Conservation (phyloP, 2,113 vertebrate species). For the Anser brachyrhynchus region DNA sequence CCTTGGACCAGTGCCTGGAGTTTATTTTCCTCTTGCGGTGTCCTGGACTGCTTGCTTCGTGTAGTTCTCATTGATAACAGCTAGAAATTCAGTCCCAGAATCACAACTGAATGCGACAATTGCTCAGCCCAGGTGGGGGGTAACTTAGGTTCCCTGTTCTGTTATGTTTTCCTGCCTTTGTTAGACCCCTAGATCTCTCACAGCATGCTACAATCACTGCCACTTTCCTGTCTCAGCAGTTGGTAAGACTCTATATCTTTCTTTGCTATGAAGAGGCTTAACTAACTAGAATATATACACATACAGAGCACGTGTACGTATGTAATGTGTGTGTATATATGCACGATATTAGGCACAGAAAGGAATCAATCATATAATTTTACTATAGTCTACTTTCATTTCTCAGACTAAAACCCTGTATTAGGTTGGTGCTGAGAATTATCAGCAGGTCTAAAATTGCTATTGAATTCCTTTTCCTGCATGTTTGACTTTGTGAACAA, state of each 20-base stretch:
- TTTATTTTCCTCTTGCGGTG: background rate
- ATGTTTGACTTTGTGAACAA: background rate
- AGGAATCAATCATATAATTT: background rate
- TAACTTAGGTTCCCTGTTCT: background rate
- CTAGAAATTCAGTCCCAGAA: background rate
- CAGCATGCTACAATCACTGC: background rate
- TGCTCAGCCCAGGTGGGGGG: fast-evolving
- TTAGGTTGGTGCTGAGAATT: background rate
- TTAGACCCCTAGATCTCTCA: background rate
- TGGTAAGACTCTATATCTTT: background rate
- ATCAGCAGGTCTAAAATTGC: background rate
- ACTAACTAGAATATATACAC: background rate
- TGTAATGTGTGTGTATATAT: background rate
- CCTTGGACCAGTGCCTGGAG: background rate
- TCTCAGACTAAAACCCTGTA: background rate
- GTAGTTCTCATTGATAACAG: background rate
- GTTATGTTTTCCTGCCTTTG: background rate
- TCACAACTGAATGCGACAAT: background rate
- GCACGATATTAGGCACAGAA: background rate
- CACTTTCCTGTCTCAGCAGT: background rate
- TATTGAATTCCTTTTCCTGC: background rate
- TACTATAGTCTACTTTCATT: background rate
- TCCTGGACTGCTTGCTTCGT: background rate
- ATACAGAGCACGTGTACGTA: too few species aligned
- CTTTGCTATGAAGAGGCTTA: background rate